A percentile compares a stretch with the other conserved stretches of the same genome.
phyloP scores from a whole-genome alignment of 2,888 invertebrate species.

The Myopa testacea region DNA sequence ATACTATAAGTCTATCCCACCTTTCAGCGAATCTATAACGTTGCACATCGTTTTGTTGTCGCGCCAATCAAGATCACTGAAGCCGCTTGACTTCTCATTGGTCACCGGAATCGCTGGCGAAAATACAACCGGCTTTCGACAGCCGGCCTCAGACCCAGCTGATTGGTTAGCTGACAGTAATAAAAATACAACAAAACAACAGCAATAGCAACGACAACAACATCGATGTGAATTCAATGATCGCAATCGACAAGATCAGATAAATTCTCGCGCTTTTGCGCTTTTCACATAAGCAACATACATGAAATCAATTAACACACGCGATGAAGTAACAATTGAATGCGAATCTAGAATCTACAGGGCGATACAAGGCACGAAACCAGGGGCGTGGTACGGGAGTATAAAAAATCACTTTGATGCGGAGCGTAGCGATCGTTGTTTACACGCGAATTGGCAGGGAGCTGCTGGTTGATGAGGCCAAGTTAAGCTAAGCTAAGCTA shows the following conservation, averaged over 20 bases:
- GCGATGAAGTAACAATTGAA: slow-evolving; percentile 43
- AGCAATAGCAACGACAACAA: slow-evolving; percentile 3
- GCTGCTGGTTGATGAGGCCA: not conserved
- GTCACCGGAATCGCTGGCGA: not conserved
- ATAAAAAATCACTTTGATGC: slow-evolving; percentile 9
- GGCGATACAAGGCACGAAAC: not conserved
- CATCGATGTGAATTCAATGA: not conserved
- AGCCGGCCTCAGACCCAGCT: no score
- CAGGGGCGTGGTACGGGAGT: not conserved
- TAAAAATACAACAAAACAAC: slow-evolving; percentile 5
- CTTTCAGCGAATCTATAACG: no score
- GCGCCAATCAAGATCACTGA: not conserved
- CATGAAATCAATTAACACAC: slow-evolving; percentile 51
- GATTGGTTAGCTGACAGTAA: slow-evolving; percentile 16
- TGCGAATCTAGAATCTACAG: slow-evolving; percentile 34
- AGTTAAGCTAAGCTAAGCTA: no score
- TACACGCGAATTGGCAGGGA: slow-evolving; percentile 19
- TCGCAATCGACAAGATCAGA: slow-evolving; percentile 19
- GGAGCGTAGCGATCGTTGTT: slow-evolving; percentile 19
- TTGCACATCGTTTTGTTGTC: not conserved
- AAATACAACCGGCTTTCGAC: not conserved
- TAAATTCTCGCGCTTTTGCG: not conserved
- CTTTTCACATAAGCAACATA: slow-evolving; percentile 28
- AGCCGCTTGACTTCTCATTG: not conserved
- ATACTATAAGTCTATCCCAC: no score